Evolutionary conservation across 2,113 vertebrate species (phyloP), one percentile per base, ranked within the genome.

Genomic region (Arvicanthis niloticus): DNA sequence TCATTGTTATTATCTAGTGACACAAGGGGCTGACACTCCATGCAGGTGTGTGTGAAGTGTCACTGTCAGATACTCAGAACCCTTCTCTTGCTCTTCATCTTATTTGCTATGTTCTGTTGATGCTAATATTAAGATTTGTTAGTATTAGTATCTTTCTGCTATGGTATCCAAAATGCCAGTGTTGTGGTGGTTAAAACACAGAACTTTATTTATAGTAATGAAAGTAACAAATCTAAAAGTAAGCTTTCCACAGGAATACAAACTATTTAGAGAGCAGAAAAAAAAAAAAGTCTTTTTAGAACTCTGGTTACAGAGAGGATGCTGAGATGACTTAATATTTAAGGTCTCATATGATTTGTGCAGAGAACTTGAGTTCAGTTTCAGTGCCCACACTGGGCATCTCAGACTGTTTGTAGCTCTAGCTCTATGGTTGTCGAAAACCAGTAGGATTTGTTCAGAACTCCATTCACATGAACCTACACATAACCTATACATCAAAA

Each of bases 271-370:
- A 65, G 72, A 45, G 31, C 48, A 48, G 48, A 34, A 51, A 68
- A 34, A 62, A 34, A 62, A 8, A 40, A 53, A 34, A 34, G 15
- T 82, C 13, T 26, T 84, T 10, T 40, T 84, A 42, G 31, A 65
- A 31, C 31, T 87, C 17, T 65, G 26, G 0, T 45, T 65, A 31
- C 7, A 85, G 40, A 34, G 16, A 56, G 60, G 26, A 10, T 67
- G 26, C 29, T 48, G 26, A 67, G 16, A 34, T 34, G 60, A 48
- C 60, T 11, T 26, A 65, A 40, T 2, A 42, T 1, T 67, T 31
- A 9, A 67, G 40, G 1, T 3, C 2, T 12, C 9, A 6, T 45
- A 45, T 31, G 10, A 5, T 7, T 42, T 42, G 29, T 48, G 1
- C 26, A 34, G 16, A 45, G 3, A 29, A 45, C 26, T 29, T 34